These are phyloP conservation scores for Neoaliturus tenellus DNA, from an alignment of 2,888 invertebrate genomes.

Conservation along the genomic window DNA sequence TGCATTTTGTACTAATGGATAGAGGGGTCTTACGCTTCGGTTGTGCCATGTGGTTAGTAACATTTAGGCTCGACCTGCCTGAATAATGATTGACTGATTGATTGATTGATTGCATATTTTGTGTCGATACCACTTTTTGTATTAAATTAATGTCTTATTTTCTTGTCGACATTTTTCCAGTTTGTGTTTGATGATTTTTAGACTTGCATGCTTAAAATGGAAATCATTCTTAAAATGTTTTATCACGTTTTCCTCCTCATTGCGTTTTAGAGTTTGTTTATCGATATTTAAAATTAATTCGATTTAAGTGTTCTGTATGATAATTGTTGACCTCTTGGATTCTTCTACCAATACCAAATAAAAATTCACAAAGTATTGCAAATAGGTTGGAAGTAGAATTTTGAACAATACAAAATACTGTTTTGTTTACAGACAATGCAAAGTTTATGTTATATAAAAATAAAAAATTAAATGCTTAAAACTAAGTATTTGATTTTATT, in stretches of 20 bases:
- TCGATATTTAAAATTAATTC: background rate
- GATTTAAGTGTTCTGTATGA: too few species aligned
- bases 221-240: conserved; percentile 48
- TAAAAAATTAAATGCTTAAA: too few species aligned
- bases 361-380: too few species aligned
- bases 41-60: conserved; percentile 39
- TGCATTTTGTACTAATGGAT: conserved; percentile 50
- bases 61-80: conserved; percentile 31
- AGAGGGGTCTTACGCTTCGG: conserved; percentile 38
- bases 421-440: too few species aligned
- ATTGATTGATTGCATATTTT: conserved; percentile 47
- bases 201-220: conserved; percentile 28
- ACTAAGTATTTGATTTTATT: too few species aligned
- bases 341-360: too few species aligned
- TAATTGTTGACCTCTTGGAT: too few species aligned
- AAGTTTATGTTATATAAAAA: too few species aligned
- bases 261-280: conserved; percentile 2
- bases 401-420: too few species aligned
- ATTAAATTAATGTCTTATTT: conserved; percentile 42
- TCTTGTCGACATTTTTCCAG: conserved; percentile 43
- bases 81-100: conserved; percentile 43
- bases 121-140: conserved; percentile 47
- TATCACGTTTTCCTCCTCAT: conserved; percentile 16
- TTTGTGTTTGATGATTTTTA: conserved; percentile 52
- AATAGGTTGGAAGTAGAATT: too few species aligned